Conservation (phyloP, 2,113 vertebrate genomes). For the Percina caprodes region DNA sequence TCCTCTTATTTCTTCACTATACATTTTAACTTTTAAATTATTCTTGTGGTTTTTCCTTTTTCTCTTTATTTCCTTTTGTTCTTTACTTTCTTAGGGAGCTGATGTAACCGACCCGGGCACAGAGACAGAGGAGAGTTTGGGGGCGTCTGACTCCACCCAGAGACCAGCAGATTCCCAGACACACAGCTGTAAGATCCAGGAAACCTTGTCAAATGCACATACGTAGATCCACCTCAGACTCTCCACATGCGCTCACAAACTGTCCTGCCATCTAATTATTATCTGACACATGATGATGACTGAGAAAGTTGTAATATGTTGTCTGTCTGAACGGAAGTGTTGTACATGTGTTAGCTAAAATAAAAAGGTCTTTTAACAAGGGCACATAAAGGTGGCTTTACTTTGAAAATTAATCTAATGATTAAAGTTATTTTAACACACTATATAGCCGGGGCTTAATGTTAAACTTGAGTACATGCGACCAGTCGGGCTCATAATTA, state of each 20-base stretch:
- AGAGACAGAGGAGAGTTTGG: constrained; percentile 96
- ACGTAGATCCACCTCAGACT: constrained; percentile 40
- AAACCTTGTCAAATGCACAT: constrained; percentile 54
- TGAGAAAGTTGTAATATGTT: constrained; percentile 54
- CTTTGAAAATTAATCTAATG: neutral
- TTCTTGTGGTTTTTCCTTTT: neutral
- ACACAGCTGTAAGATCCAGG: constrained; percentile 87
- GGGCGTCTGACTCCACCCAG: constrained; percentile 91
- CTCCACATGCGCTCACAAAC: constrained; percentile 44
- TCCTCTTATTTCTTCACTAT: neutral
- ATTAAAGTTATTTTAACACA: neutral
- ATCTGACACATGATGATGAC: constrained; percentile 47
- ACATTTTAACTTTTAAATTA: neutral
- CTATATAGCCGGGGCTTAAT: neutral
- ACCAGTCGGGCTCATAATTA: neutral
- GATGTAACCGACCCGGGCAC: constrained; percentile 94
- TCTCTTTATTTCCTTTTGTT: constrained; percentile 15
- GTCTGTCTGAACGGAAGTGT: constrained; percentile 42
- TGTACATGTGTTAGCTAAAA: neutral
- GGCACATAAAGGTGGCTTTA: neutral
- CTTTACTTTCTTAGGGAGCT: constrained; percentile 85
- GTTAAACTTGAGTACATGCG: neutral
- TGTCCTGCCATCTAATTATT: constrained; percentile 55
- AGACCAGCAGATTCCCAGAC: constrained; percentile 93
- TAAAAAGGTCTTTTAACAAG: constrained; percentile 1